phyloP scores from a whole-genome alignment of 92 coral and sea anemone genomes.

The Epizoanthus stellaris region DNA sequence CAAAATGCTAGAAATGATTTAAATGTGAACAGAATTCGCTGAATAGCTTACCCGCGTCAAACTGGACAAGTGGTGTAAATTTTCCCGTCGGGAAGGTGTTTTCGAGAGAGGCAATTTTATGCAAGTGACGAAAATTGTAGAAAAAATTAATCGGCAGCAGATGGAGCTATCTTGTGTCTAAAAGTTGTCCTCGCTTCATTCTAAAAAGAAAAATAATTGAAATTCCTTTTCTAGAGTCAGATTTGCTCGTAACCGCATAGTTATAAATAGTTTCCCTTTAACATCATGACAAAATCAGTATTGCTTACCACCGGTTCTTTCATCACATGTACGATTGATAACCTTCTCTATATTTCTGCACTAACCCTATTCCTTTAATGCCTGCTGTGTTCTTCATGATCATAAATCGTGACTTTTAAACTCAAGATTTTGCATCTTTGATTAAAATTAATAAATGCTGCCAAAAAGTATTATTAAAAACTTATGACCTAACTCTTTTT shows the following conservation, averaged over 20 bases:
- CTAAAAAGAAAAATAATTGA: not conserved
- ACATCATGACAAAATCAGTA: too few species aligned
- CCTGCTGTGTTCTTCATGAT: not conserved
- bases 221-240: not conserved
- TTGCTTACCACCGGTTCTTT: too few species aligned
- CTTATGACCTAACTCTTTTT: not conserved
- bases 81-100: constrained; percentile 42
- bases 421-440: too few species aligned
- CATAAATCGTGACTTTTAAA: not conserved
- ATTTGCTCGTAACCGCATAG: not conserved
- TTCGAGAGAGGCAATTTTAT: not conserved
- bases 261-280: not conserved
- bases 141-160: constrained; percentile 22
- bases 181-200: not conserved
- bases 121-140: constrained; percentile 20
- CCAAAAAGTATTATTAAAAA: constrained; percentile 6
- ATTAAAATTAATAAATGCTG: not conserved
- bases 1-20: constrained; percentile 12
- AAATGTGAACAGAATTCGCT: constrained; percentile 6
- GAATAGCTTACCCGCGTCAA: constrained; percentile 24
- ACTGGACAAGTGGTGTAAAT: constrained; percentile 17
- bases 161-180: constrained; percentile 9
- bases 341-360: not conserved
- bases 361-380: not conserved
- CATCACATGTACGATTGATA: not conserved